Base-by-base conservation (phyloP, 2,797 vertebrate species). In the Rachycentron canadum region DNA sequence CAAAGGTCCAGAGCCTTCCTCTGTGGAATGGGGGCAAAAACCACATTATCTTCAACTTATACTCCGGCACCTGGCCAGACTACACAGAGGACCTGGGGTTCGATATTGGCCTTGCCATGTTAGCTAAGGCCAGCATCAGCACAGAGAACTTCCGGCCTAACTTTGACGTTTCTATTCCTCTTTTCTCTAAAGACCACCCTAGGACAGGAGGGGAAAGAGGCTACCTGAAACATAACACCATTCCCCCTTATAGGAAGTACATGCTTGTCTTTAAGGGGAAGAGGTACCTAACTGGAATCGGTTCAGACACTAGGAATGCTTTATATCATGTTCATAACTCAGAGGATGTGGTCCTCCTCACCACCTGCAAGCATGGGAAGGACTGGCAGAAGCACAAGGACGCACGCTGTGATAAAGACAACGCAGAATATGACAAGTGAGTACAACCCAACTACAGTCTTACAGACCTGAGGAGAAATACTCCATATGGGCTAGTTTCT, bases 301-400 rank as follows among this genome's bases (percentile, higher is more conserved):
- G 98, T 69, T 99, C 98, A 61, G 98, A 99, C 96, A 97, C 97
- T 82, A 97, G 98, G 94, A 99, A 99, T 88, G 98, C 98, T 92
- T 96, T 99, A 94, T 97, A 99, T 95, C 98, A 99, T 83, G 96
- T 99, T 78, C 98, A 99, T 84, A 99, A 99, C 81, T 96, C 97
- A 0, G 97, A 99, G 93, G 98, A 99, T 65, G 96, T 99, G 84
- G 93, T 99, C 83, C 97, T 99, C 81, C 96, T 99, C 91, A 99
- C 98, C 90, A 99, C 98, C 69, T 99, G 98, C 94, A 99, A 97
- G 89, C 98, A 99, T 72, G 98, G 98, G 74, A 99, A 99, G 91
- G 98, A 99, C 96, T 99, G 98, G 98, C 98, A 99, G 92, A 99
- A 97, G 92, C 98, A 99, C 95, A 98, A 99, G 92, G 98, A 99